Conservation (phyloP, 2,888 invertebrate species). For the Drosophila paranaensis region DNA sequence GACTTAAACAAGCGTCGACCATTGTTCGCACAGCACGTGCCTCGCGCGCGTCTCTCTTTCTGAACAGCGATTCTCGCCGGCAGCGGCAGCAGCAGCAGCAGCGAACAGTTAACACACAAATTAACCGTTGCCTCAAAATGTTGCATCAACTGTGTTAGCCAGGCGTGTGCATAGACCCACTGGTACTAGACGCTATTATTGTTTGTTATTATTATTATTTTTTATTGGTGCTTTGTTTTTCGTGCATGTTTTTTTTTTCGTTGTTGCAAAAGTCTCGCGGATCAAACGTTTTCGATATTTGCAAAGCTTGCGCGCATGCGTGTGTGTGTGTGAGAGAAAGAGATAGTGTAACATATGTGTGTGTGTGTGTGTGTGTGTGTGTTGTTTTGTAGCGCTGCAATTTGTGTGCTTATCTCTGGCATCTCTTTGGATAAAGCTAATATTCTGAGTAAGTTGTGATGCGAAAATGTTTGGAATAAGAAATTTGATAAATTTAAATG, state of each 20-base stretch:
- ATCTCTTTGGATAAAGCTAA: conserved; percentile 13
- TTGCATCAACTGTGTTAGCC: conserved; percentile 32
- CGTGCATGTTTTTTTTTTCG: background rate
- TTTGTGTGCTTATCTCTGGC: background rate
- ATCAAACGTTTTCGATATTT: conserved; percentile 15
- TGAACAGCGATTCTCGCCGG: conserved; percentile 26
- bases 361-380: background rate
- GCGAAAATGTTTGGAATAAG: background rate
- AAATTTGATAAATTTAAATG: background rate
- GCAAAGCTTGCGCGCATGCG: background rate
- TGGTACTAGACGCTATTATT: background rate
- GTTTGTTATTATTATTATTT: conserved; percentile 3
- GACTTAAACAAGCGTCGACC: conserved; percentile 82
- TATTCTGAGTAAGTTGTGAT: conserved; percentile 17
- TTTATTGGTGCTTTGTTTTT: conserved; percentile 14
- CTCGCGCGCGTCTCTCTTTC: conserved; percentile 44
- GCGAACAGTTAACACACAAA: conserved; percentile 20
- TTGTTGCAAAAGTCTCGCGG: conserved; percentile 11
- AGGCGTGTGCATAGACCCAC: conserved; percentile 10
- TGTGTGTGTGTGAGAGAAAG: background rate
- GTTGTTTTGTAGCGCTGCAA: background rate
- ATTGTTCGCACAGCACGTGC: conserved; percentile 84
- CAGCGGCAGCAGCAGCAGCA: conserved; percentile 9
- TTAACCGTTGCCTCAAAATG: conserved; percentile 35
- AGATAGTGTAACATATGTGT: background rate